Evolutionary conservation across 2,113 vertebrate species (phyloP).

Genomic region (Microtus oregoni): DNA sequence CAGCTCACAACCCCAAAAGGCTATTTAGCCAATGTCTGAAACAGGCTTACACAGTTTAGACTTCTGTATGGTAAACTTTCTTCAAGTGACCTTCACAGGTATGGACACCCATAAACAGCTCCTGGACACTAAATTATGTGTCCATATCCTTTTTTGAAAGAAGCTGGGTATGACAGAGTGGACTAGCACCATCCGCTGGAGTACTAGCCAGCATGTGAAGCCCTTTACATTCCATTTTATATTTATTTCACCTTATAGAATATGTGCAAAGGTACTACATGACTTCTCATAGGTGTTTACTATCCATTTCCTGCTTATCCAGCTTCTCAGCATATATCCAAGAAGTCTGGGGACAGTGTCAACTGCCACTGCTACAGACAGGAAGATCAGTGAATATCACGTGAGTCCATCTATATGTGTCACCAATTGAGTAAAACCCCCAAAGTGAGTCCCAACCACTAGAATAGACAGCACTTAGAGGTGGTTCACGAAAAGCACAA

Average conservation of each 20-base stretch:
- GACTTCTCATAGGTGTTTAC: neutral
- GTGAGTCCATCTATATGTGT: neutral
- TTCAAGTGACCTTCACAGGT: neutral
- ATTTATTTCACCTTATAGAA: neutral
- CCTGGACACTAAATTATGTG: accelerated
- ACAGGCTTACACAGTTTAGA: neutral
- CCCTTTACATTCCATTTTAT: neutral
- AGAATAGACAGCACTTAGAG: neutral
- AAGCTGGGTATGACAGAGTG: neutral
- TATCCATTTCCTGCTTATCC: neutral
- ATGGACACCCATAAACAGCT: neutral
- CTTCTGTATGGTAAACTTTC: neutral
- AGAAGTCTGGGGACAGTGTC: neutral
- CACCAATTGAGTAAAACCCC: neutral
- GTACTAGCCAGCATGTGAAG: neutral
- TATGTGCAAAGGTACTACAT: neutral
- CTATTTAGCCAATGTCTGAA: neutral
- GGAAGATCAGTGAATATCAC: neutral
- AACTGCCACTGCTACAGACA: neutral
- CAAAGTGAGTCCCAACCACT: neutral
- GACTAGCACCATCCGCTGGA: neutral
- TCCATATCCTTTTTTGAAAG: neutral
- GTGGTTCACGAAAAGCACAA: neutral
- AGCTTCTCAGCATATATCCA: neutral
- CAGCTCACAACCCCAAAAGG: neutral